phyloP scores from a whole-genome alignment of 2,888 invertebrate species.

The Ennomos fuscantarius region DNA sequence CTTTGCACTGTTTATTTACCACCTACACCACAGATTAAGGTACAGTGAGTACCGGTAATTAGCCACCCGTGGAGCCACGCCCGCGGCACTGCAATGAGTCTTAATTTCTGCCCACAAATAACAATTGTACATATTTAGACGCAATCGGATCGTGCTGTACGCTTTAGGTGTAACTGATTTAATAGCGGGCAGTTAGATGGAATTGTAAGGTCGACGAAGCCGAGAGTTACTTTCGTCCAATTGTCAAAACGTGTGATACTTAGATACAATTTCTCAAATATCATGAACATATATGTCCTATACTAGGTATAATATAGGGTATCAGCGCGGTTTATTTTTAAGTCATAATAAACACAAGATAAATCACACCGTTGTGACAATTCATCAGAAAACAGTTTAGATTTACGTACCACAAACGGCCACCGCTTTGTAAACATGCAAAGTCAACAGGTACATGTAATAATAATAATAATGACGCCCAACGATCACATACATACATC shows the following conservation, averaged over 20 bases:
- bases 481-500: too few relatives aligned
- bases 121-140: constrained; percentile 33
- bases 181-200: constrained; percentile 14
- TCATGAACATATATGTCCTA: too few relatives aligned
- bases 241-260: too few relatives aligned
- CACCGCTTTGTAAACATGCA: too few relatives aligned
- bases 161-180: constrained; percentile 26
- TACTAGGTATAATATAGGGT: too few relatives aligned
- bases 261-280: too few relatives aligned
- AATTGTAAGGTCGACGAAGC: constrained; percentile 17
- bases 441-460: too few relatives aligned
- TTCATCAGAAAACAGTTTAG: not conserved
- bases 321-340: too few relatives aligned
- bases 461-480: too few relatives aligned
- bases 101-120: constrained; percentile 34
- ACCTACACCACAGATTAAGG: constrained; percentile 19
- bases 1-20: constrained; percentile 13
- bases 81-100: constrained; percentile 23
- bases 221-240: too few relatives aligned
- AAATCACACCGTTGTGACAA: not conserved
- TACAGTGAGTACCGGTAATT: constrained; percentile 20
- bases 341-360: too few relatives aligned
- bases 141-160: constrained; percentile 15
- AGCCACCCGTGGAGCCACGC: constrained; percentile 29
- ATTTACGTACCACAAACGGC: too few relatives aligned